A percentile compares a stretch with the other conserved stretches of the same genome.
Conservation (phyloP, 2,888 invertebrate genomes). For the Rotaria sp. region DNA sequence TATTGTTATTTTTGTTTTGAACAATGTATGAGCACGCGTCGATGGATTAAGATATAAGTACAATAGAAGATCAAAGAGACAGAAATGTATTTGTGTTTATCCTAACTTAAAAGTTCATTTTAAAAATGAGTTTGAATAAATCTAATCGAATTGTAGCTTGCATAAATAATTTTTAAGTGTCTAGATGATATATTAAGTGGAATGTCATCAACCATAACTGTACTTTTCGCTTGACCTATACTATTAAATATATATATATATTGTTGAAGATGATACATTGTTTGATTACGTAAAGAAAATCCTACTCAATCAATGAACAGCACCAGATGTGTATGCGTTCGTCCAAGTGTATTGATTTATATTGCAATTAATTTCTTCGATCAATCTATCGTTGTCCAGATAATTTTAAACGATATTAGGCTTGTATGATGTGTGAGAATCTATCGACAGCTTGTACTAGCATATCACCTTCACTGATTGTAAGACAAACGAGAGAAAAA, state of each 20-base stretch:
- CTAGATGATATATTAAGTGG: not conserved
- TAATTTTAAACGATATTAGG: not conserved
- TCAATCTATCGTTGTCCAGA: not conserved
- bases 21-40: not conserved
- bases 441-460: conserved; percentile 10
- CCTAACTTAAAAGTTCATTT: conserved; percentile 14
- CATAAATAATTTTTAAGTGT: not conserved
- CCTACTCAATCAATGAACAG: conserved; percentile 14
- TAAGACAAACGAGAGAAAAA: not conserved
- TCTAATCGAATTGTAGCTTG: not conserved
- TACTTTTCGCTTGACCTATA: not conserved
- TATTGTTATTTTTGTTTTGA: conserved; percentile 12
- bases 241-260: not conserved
- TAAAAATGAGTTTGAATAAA: not conserved
- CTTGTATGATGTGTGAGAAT: not conserved
- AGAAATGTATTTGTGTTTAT: not conserved
- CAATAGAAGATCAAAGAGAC: conserved; percentile 13
- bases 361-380: not conserved
- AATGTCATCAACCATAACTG: not conserved
- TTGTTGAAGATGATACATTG: not conserved
- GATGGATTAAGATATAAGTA: not conserved
- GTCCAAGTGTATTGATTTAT: not conserved
- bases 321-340: not conserved
- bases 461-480: not conserved
- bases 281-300: not conserved